Conservation (phyloP, 1,140 invertebrate genomes). For the Dendroctonus ponderosae region DNA sequence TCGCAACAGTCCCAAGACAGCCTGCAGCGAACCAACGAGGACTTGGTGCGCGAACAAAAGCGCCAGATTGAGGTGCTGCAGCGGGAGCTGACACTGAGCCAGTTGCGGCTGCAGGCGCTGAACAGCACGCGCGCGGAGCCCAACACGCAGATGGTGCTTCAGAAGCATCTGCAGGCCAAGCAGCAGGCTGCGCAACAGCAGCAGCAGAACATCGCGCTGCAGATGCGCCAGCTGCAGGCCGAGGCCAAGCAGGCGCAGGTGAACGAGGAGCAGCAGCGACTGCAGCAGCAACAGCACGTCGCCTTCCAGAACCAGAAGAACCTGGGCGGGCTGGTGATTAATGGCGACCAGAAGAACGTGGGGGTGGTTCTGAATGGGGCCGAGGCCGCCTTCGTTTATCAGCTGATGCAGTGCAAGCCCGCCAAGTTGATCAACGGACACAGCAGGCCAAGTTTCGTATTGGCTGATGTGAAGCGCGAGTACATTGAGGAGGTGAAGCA, state of each 20-base stretch:
- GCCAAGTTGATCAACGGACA: slow-evolving; percentile 47
- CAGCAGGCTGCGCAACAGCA: slow-evolving; percentile 65
- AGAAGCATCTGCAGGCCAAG: slow-evolving; percentile 57
- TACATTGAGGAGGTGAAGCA: slow-evolving; percentile 48
- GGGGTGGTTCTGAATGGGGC: slow-evolving; percentile 44
- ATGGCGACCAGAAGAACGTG: slow-evolving; percentile 35
- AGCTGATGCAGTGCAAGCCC: slow-evolving; percentile 47
- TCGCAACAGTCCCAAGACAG: slow-evolving; percentile 37
- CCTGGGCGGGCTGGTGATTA: slow-evolving; percentile 31
- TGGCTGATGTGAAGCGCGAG: slow-evolving; percentile 43
- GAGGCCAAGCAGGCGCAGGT: slow-evolving; percentile 42
- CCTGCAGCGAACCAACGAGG: slow-evolving; percentile 55
- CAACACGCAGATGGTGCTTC: slow-evolving; percentile 47
- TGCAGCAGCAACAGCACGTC: slow-evolving; percentile 50
- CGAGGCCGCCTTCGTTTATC: slow-evolving; percentile 49
- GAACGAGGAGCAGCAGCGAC: slow-evolving; percentile 45
- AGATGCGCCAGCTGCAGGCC: slow-evolving; percentile 50
- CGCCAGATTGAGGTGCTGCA: slow-evolving; percentile 86
- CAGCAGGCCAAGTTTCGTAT: slow-evolving; percentile 53
- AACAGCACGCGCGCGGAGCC: slow-evolving; percentile 50
- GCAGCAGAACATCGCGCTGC: slow-evolving; percentile 44
- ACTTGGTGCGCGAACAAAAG: slow-evolving; percentile 80
- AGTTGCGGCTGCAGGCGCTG: slow-evolving; percentile 66
- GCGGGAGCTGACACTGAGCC: slow-evolving; percentile 72
- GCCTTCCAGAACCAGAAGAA: slow-evolving; percentile 50